Evolutionary conservation across 2,888 invertebrate species (phyloP).

Genomic region (Pachliopta kotzebuea): DNA sequence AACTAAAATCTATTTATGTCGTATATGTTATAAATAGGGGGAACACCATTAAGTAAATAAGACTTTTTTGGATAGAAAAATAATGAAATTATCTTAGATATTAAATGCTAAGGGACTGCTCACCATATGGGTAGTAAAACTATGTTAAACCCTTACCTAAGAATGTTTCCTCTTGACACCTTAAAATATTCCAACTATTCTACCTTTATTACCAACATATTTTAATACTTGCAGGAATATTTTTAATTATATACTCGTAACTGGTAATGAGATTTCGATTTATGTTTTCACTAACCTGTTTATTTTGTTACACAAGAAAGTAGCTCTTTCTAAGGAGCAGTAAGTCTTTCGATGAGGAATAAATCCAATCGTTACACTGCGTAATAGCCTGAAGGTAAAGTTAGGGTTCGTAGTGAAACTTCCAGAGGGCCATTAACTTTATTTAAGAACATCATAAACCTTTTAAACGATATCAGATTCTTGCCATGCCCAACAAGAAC

Average conservation of each 20-base stretch:
- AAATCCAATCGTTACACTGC: conserved; percentile 21
- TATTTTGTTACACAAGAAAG: background rate
- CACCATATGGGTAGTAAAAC: too few species aligned
- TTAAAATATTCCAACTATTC: too few species aligned
- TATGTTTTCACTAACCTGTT: conserved; percentile 1
- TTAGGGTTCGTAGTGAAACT: conserved; percentile 26
- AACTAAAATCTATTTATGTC: background rate
- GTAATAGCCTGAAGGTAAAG: conserved; percentile 21
- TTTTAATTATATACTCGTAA: background rate
- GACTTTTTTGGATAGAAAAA: too few species aligned
- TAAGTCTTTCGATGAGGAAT: conserved; percentile 19
- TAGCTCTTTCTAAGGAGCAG: background rate
- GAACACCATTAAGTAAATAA: too few species aligned
- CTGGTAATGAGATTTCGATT: background rate
- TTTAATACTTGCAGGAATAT: too few species aligned
- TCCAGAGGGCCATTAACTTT: conserved; percentile 29
- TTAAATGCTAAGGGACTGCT: too few species aligned
- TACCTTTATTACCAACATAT: too few species aligned
- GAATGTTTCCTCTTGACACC: too few species aligned
- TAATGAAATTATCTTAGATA: too few species aligned
- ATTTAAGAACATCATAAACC: conserved; percentile 30
- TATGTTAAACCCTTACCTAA: too few species aligned
- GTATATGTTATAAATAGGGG: background rate
- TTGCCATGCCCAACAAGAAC: conserved; percentile 4
- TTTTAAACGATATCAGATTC: conserved; percentile 25